A percentile compares a stretch with the other conserved stretches of the same genome.
Evolutionary conservation across 2,113 vertebrate species (phyloP).

Genomic region (Micronisus gabar): DNA sequence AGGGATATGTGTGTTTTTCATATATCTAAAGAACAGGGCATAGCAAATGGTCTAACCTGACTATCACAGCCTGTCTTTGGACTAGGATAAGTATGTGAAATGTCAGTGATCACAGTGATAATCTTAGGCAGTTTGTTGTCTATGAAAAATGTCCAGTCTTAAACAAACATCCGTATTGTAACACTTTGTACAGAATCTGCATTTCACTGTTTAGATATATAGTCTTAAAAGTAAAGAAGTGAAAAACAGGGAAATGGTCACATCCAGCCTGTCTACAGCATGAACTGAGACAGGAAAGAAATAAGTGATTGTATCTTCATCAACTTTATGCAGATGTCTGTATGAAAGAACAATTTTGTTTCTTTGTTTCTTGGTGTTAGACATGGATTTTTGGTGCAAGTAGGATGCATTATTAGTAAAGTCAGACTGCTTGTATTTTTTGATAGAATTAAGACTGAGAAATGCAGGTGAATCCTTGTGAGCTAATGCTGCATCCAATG

Average conservation of each 20-base stretch:
- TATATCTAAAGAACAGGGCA: accelerated
- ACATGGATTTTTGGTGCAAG: not conserved
- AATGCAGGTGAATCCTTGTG: not conserved
- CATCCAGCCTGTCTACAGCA: not conserved
- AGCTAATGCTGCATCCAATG: not conserved
- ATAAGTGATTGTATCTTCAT: not conserved
- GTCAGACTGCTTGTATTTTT: not conserved
- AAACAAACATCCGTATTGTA: not conserved
- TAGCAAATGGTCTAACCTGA: not conserved
- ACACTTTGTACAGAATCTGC: not conserved
- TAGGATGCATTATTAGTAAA: not conserved
- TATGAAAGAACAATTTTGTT: not conserved
- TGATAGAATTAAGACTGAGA: not conserved
- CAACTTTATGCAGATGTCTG: not conserved
- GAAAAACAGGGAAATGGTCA: not conserved
- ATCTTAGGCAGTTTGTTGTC: not conserved
- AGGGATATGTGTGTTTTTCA: not conserved
- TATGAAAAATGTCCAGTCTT: not conserved
- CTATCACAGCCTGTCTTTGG: not conserved
- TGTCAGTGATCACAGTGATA: not conserved
- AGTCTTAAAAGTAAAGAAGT: not conserved
- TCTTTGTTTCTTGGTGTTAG: not conserved
- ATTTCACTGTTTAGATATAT: not conserved
- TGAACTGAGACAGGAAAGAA: not conserved
- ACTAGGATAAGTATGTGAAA: not conserved